A percentile compares a stretch with the other conserved stretches of the same genome.
These are phyloP conservation scores for Empis stercorea DNA, from an alignment of 2,888 invertebrate species.

Conservation along the genomic window DNA sequence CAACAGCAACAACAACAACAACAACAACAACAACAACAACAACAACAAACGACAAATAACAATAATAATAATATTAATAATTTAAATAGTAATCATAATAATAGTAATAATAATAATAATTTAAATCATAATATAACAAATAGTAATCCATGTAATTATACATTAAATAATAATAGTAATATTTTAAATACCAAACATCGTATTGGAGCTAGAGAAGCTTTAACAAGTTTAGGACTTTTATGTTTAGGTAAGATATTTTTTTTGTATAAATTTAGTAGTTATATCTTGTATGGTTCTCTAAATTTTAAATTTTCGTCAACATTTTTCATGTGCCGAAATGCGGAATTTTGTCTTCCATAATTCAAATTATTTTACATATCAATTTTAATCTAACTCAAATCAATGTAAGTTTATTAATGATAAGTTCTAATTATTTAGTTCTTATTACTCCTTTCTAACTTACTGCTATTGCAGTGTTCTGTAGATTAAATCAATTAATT, in stretches of 20 bases:
- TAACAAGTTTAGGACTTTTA: conserved; percentile 72
- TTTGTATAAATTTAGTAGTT: too few species aligned
- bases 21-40: conserved; percentile 7
- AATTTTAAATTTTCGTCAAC: too few species aligned
- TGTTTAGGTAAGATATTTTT: conserved; percentile 44
- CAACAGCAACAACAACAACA: conserved; percentile 10
- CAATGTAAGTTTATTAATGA: too few species aligned
- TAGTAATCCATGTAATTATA: conserved; percentile 13
- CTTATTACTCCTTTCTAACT: too few species aligned
- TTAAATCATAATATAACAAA: conserved; percentile 14
- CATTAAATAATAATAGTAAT: conserved; percentile 43
- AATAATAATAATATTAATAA: conserved; percentile 16
- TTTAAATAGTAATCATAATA: conserved; percentile 14
- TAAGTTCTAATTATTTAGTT: too few species aligned
- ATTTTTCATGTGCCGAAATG: too few species aligned
- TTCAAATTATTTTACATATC: too few species aligned
- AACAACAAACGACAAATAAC: conserved; percentile 11
- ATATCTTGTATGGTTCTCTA: too few species aligned
- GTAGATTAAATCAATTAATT: too few species aligned
- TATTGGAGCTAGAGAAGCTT: conserved; percentile 60
- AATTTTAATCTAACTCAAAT: too few species aligned
- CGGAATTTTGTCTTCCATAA: too few species aligned
- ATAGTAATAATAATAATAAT: conserved; percentile 17
- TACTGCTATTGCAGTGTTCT: too few species aligned
- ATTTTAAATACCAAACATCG: conserved; percentile 34